Evolutionary conservation across 2,888 invertebrate species (phyloP).

Genomic region (Trimorus sp.): DNA sequence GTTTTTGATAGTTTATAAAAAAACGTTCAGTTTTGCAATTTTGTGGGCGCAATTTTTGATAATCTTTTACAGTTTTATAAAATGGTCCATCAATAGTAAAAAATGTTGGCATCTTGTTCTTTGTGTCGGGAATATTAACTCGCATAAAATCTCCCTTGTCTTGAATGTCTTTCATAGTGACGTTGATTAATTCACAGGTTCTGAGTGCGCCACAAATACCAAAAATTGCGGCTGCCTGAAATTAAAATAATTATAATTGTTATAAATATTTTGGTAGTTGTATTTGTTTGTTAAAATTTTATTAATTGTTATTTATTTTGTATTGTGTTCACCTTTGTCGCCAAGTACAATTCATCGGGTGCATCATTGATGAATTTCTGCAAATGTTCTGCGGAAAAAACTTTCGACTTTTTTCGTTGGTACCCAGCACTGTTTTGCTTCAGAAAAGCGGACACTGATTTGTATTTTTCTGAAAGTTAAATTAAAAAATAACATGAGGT

Average conservation of each 20-base stretch:
- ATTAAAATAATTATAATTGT: conserved; percentile 4
- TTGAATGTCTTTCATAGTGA: conserved; percentile 3
- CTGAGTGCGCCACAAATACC: conserved; percentile 11
- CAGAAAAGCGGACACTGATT: conserved; percentile 12
- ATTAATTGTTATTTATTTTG: conserved; percentile 1
- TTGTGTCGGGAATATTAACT: conserved; percentile 15
- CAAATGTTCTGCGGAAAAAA: conserved; percentile 31
- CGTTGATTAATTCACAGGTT: conserved; percentile 8
- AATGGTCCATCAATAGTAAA: conserved; percentile 17
- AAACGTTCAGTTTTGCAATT: conserved; percentile 16
- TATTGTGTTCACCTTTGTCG: conserved; percentile 23
- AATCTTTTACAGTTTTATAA: conserved; percentile 2
- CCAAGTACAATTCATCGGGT: conserved; percentile 13
- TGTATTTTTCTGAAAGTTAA: conserved; percentile 19
- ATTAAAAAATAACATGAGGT: neutral
- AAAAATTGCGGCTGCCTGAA: conserved; percentile 8
- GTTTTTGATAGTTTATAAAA: conserved; percentile 16
- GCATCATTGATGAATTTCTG: conserved; percentile 20
- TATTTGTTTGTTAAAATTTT: conserved; percentile 3
- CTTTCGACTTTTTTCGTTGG: conserved; percentile 35
- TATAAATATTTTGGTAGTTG: conserved; percentile 1
- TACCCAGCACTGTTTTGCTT: conserved; percentile 32
- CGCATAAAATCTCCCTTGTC: conserved; percentile 5
- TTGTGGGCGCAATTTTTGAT: conserved; percentile 8
- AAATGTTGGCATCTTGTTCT: conserved; percentile 7